Conservation (phyloP, 2,888 invertebrate genomes). For the Nomada fabriciana region DNA sequence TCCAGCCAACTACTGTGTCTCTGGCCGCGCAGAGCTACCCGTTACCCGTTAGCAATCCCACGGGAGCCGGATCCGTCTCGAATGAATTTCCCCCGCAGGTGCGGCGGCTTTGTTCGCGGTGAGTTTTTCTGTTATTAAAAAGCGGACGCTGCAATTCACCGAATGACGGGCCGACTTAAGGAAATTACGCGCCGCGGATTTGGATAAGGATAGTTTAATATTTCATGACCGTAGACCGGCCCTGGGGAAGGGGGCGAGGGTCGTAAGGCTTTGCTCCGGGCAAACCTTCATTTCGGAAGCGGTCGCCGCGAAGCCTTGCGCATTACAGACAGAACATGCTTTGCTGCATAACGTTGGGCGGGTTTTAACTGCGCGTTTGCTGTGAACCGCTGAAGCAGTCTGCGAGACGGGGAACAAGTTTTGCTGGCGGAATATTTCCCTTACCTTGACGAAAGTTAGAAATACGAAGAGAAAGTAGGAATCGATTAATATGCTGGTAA, state of each 20-base stretch:
- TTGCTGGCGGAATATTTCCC: too few relatives aligned
- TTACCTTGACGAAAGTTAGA: too few relatives aligned
- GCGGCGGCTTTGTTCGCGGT: slow-evolving; percentile 38
- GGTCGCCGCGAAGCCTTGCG: slow-evolving; percentile 13
- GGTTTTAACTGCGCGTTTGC: too few relatives aligned
- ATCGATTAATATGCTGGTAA: too few relatives aligned
- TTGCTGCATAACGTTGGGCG: too few relatives aligned
- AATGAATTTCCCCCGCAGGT: slow-evolving; percentile 26
- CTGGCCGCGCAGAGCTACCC: slow-evolving; percentile 20
- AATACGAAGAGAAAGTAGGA: too few relatives aligned
- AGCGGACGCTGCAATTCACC: slow-evolving; percentile 43
- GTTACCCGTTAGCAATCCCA: slow-evolving; percentile 32
- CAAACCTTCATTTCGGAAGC: slow-evolving; percentile 18
- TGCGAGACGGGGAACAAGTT: too few relatives aligned
- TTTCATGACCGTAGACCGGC: slow-evolving; percentile 24
- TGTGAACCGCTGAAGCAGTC: too few relatives aligned
- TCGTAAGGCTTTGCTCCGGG: slow-evolving; percentile 5
- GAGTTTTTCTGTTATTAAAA: slow-evolving; percentile 59
- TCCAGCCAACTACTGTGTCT: slow-evolving; percentile 31
- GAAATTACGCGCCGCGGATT: slow-evolving; percentile 53
- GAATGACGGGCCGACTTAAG: slow-evolving; percentile 42
- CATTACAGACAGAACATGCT: neutral
- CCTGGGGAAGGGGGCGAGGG: neutral
- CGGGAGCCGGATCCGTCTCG: slow-evolving; percentile 30
- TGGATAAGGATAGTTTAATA: slow-evolving; percentile 48